Evolutionary conservation across 1,140 invertebrate genomes (phyloP).

Genomic region (Scylla paramamosain): DNA sequence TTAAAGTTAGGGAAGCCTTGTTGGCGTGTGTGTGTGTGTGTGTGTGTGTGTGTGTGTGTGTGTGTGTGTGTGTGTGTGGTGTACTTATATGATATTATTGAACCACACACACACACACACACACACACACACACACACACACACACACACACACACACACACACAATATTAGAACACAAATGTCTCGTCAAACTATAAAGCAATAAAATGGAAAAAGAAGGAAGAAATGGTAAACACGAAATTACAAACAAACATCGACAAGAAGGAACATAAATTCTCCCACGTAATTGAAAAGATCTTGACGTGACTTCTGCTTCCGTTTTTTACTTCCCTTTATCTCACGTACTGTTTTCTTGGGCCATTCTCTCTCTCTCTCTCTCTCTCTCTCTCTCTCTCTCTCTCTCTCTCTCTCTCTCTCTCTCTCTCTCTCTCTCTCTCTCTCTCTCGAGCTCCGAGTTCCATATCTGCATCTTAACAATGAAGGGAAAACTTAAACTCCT

Average conservation of each 20-base stretch:
- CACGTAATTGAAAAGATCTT: neutral
- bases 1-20: neutral
- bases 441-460: neutral
- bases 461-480: neutral
- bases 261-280: neutral
- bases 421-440: slow-evolving; percentile 18
- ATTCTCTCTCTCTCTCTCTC: neutral
- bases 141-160: no score
- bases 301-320: neutral
- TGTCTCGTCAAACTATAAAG: no score
- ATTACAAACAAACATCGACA: neutral
- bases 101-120: no score
- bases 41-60: no score
- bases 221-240: neutral
- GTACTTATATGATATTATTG: no score
- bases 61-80: no score
- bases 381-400: slow-evolving; percentile 19
- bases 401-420: slow-evolving; percentile 10
- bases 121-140: no score
- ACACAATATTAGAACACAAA: no score
- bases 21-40: no score
- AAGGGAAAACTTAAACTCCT: neutral
- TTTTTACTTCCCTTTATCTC: neutral
- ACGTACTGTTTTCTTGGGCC: neutral
- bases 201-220: neutral